Conservation (phyloP, 2,113 vertebrate genomes). For the Poeciliopsis occidentalis region DNA sequence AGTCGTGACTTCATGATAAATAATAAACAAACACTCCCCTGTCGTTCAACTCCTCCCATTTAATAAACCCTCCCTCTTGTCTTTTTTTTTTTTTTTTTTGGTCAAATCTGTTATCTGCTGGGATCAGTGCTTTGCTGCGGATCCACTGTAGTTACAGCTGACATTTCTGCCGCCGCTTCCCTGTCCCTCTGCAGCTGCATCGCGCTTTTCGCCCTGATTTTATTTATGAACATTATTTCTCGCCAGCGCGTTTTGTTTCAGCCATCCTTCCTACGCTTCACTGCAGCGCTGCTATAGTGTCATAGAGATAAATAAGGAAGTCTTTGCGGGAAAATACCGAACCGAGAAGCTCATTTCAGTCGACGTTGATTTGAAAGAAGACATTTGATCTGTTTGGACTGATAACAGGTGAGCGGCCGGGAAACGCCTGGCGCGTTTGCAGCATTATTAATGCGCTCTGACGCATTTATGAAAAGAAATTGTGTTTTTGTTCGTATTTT, state of each 20-base stretch:
- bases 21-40: constrained; percentile 16
- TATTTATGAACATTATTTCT: neutral
- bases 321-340: constrained; percentile 17
- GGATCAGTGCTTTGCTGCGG: constrained; percentile 31
- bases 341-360: constrained; percentile 5
- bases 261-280: neutral
- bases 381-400: constrained; percentile 9
- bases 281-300: neutral
- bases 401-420: constrained; percentile 58
- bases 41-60: constrained; percentile 63
- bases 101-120: constrained; percentile 33
- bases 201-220: constrained; percentile 6
- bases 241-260: neutral
- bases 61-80: constrained; percentile 49
- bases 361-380: constrained; percentile 14
- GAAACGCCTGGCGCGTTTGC: constrained; percentile 31
- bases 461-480: constrained; percentile 3
- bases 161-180: constrained; percentile 26
- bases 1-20: constrained; percentile 45
- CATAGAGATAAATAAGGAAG: neutral
- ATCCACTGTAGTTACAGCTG: constrained; percentile 20
- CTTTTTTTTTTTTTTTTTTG: constrained; percentile 11
- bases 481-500: constrained; percentile 16
- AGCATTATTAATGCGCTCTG: constrained; percentile 6
- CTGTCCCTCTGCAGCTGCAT: constrained; percentile 10